A percentile compares a stretch with the other conserved stretches of the same genome.
Evolutionary conservation across 2,113 vertebrate species (phyloP).

Genomic region (Rhadina sibilatrix): DNA sequence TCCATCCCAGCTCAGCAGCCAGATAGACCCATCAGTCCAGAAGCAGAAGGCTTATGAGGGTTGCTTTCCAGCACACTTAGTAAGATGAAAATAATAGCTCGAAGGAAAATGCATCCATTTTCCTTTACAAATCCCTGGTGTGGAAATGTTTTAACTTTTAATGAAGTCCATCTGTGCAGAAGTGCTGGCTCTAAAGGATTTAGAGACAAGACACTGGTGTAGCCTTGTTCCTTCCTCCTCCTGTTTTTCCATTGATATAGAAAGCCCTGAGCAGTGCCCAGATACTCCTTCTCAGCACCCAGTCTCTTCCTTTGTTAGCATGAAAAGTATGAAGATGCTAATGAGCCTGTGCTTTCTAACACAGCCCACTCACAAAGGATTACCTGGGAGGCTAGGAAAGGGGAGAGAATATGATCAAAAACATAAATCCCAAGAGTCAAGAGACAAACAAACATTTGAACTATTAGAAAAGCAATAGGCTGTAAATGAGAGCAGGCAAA

Average conservation of each 20-base stretch:
- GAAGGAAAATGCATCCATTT: constrained; percentile 50
- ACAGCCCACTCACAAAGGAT: neutral
- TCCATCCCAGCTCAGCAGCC: neutral
- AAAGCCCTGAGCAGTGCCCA: constrained; percentile 40
- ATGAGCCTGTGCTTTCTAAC: constrained; percentile 29
- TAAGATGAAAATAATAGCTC: constrained; percentile 54
- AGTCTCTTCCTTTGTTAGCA: constrained; percentile 11
- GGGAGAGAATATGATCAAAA: constrained; percentile 39
- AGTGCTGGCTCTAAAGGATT: constrained; percentile 8
- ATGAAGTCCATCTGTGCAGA: constrained; percentile 61
- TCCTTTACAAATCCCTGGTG: constrained; percentile 57
- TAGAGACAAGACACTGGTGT: neutral
- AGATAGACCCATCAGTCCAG: constrained; percentile 11
- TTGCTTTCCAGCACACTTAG: constrained; percentile 46
- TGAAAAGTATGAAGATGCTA: constrained; percentile 41
- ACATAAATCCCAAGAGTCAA: constrained; percentile 25
- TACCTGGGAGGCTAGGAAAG: constrained; percentile 45
- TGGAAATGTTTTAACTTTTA: constrained; percentile 66
- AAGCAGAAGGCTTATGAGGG: constrained; percentile 9
- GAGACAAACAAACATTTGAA: constrained; percentile 54
- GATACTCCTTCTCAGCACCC: neutral
- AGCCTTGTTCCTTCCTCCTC: constrained; percentile 27
- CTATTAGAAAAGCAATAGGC: neutral
- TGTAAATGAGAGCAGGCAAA: constrained; percentile 7
- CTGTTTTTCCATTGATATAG: constrained; percentile 23